Percentiles rank a stretch among this genome's conserved stretches.
phyloP scores from a whole-genome alignment of 2,888 invertebrate species.

The Epirrhoe alternata region DNA sequence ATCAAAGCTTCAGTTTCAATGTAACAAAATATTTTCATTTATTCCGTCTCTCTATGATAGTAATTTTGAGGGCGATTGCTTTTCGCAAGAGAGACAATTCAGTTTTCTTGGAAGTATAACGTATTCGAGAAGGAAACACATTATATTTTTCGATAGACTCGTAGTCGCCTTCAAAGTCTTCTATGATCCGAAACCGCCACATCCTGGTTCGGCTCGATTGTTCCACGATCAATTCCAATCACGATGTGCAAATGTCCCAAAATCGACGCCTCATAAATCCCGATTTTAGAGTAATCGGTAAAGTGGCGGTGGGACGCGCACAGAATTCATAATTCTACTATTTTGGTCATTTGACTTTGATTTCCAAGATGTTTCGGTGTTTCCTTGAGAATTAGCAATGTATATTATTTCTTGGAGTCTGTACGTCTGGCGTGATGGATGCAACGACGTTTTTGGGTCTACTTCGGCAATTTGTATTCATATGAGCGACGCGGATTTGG shows the following conservation, averaged over 20 bases:
- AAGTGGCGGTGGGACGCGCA: conserved; percentile 54
- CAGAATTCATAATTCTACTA: conserved; percentile 59
- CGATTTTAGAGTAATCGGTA: conserved; percentile 70
- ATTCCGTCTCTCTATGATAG: too few relatives aligned
- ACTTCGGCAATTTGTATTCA: conserved; percentile 40
- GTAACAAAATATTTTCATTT: too few relatives aligned
- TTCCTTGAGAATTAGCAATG: conserved; percentile 65
- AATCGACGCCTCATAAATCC: conserved; percentile 77
- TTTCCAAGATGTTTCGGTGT: conserved; percentile 41
- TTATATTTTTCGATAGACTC: conserved; percentile 9
- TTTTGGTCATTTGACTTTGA: conserved; percentile 34
- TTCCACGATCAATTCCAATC: conserved; percentile 65
- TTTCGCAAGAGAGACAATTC: too few relatives aligned
- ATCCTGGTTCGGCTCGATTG: conserved; percentile 65
- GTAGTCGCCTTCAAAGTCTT: conserved; percentile 8
- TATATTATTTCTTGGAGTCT: conserved; percentile 74
- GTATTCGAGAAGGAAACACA: not conserved
- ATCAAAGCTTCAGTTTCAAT: too few relatives aligned
- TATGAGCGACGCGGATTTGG: conserved; percentile 39
- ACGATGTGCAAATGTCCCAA: conserved; percentile 64
- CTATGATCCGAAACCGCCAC: conserved; percentile 36
- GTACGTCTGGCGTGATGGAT: conserved; percentile 60
- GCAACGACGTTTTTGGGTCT: conserved; percentile 42
- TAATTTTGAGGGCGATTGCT: too few relatives aligned
- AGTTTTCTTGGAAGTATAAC: not conserved